phyloP scores from a whole-genome alignment of 1,140 invertebrate genomes.

The Zaprionus lachaisei region DNA sequence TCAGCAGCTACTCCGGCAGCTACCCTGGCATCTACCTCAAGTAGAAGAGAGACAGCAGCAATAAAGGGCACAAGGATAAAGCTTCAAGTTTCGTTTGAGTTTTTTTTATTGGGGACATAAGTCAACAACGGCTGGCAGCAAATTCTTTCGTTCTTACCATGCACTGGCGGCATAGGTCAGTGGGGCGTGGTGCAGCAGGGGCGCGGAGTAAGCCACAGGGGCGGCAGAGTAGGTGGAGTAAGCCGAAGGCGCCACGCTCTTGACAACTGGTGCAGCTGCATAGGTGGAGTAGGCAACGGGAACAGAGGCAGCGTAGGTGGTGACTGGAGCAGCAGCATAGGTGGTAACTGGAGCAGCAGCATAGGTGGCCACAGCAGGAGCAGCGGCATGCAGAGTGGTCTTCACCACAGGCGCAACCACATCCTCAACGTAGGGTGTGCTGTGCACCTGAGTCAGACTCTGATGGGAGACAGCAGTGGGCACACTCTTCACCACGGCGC shows the following conservation, averaged over 20 bases:
- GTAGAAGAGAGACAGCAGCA: conserved; percentile 22
- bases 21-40: conserved; percentile 57
- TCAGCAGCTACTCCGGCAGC: conserved; percentile 24
- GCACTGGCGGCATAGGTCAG: conserved; percentile 66
- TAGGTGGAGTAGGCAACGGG: conserved; percentile 51
- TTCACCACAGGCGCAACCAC: conserved; percentile 73
- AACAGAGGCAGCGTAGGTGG: conserved; percentile 36
- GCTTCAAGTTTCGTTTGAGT: conserved; percentile 20
- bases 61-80: not conserved
- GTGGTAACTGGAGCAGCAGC: conserved; percentile 37
- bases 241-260: conserved; percentile 30
- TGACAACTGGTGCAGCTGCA: conserved; percentile 9
- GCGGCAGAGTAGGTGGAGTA: conserved; percentile 44
- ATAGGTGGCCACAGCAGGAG: conserved; percentile 43
- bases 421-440: conserved; percentile 66
- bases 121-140: conserved; percentile 49
- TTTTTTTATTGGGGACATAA: conserved; percentile 47
- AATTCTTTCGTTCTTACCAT: conserved; percentile 79
- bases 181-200: conserved; percentile 57
- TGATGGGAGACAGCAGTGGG: conserved; percentile 85
- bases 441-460: conserved; percentile 80
- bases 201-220: conserved; percentile 51
- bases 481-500: conserved; percentile 80
- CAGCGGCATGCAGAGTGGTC: conserved; percentile 63
- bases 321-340: conserved; percentile 29